phyloP scores from a whole-genome alignment of 35 echinoderm and acorn worm genomes.

The Amphiura filiformis region DNA sequence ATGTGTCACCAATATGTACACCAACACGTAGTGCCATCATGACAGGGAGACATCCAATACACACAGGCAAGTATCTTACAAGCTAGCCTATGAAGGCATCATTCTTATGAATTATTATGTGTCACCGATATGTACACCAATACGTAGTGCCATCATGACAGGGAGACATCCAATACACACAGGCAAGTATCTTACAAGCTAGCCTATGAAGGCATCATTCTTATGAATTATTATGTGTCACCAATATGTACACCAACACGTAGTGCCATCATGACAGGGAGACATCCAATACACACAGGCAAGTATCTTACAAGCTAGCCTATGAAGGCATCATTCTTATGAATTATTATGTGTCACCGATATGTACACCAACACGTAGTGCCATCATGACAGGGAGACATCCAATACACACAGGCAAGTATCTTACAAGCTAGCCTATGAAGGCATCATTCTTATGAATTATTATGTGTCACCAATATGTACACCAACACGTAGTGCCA shows the following conservation, averaged over 20 bases:
- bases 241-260: constrained; percentile 79
- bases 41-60: constrained; percentile 98
- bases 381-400: no score
- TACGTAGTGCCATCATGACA: constrained; percentile 90
- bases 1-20: constrained; percentile 95
- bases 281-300: no score
- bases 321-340: no score
- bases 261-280: constrained; percentile 34
- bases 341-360: no score
- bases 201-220: no score
- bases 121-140: constrained; percentile 94
- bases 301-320: no score
- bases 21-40: constrained; percentile 90
- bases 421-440: no score
- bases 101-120: constrained; percentile 93
- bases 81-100: constrained; percentile 73
- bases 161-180: constrained; percentile 95
- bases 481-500: no score
- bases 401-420: no score
- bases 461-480: no score
- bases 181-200: constrained; percentile 37
- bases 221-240: constrained; percentile 78
- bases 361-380: no score
- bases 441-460: no score
- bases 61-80: constrained; percentile 57